A percentile compares a stretch with the other conserved stretches of the same genome.
Evolutionary conservation across 2,888 invertebrate genomes (phyloP).

Genomic region (Drosophila acutilabella): DNA sequence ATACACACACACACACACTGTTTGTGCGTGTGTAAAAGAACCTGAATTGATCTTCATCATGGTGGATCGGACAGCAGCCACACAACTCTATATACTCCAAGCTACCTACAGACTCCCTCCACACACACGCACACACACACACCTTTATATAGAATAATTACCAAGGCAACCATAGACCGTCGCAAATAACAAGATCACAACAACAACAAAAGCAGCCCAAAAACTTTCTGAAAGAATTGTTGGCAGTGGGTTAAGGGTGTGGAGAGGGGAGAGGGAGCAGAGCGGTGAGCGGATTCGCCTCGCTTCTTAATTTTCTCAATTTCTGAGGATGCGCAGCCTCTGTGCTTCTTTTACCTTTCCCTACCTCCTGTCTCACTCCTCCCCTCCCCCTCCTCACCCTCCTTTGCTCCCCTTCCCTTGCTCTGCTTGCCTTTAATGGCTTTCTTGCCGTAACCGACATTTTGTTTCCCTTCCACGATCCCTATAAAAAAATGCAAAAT

Average conservation of each 20-base stretch:
- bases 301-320: conserved; percentile 74
- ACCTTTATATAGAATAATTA: conserved; percentile 69
- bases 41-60: conserved; percentile 76
- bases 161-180: conserved; percentile 52
- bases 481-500: conserved; percentile 81
- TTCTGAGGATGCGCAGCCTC: conserved; percentile 34
- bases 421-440: conserved; percentile 75
- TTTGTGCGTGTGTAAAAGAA: conserved; percentile 24
- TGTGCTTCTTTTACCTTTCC: background rate
- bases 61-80: conserved; percentile 59
- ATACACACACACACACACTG: conserved; percentile 5
- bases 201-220: conserved; percentile 11
- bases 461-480: conserved; percentile 73
- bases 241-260: conserved; percentile 12
- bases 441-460: conserved; percentile 83
- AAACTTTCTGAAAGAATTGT: too few species aligned
- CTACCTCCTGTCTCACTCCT: too few species aligned
- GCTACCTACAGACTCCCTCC: conserved; percentile 4
- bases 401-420: conserved; percentile 1
- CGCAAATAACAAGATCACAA: conserved; percentile 59
- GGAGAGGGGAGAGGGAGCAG: conserved; percentile 1
- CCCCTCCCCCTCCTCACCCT: background rate
- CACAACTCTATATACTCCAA: conserved; percentile 52
- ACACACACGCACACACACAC: background rate
- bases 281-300: conserved; percentile 41